Percentiles rank a stretch among this genome's conserved stretches.
These are phyloP conservation scores for Papilio xuthus DNA, from an alignment of 1,140 invertebrate genomes.

Conservation along the genomic window DNA sequence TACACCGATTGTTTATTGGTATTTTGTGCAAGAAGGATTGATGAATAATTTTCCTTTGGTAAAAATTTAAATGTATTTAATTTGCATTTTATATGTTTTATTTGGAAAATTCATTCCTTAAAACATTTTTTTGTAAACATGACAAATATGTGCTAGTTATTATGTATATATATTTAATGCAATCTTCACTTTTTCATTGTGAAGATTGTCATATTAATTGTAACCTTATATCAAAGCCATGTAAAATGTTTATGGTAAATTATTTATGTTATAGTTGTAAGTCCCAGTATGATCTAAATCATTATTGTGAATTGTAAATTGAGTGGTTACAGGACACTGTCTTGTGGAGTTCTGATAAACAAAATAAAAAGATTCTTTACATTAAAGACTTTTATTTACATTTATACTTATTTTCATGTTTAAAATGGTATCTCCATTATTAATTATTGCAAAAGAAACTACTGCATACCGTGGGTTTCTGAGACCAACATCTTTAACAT, in stretches of 20 bases:
- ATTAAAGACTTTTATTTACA: conserved; percentile 38
- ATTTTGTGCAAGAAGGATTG: not conserved
- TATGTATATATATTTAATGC: not conserved
- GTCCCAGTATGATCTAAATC: conserved; percentile 60
- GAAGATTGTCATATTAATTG: conserved; percentile 15
- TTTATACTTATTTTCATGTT: not conserved
- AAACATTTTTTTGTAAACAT: not conserved
- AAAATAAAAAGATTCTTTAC: conserved; percentile 71
- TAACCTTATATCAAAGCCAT: conserved; percentile 54
- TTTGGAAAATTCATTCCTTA: not conserved
- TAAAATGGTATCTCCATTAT: too few species aligned
- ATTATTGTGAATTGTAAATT: conserved; percentile 57
- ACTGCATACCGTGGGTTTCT: too few species aligned
- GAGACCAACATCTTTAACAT: too few species aligned
- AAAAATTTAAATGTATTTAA: not conserved
- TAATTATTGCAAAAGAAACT: too few species aligned
- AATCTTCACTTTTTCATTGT: conserved; percentile 8
- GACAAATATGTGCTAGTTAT: not conserved
- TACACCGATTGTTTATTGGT: not conserved
- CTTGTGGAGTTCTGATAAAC: conserved; percentile 64
- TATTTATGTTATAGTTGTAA: conserved; percentile 72
- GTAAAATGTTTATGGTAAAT: conserved; percentile 72
- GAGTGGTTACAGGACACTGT: conserved; percentile 56
- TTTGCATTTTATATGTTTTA: not conserved
- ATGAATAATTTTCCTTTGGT: not conserved